These are phyloP conservation scores for Actenoides lindsayi DNA, from an alignment of 2,113 vertebrate genomes.

Conservation along the genomic window DNA sequence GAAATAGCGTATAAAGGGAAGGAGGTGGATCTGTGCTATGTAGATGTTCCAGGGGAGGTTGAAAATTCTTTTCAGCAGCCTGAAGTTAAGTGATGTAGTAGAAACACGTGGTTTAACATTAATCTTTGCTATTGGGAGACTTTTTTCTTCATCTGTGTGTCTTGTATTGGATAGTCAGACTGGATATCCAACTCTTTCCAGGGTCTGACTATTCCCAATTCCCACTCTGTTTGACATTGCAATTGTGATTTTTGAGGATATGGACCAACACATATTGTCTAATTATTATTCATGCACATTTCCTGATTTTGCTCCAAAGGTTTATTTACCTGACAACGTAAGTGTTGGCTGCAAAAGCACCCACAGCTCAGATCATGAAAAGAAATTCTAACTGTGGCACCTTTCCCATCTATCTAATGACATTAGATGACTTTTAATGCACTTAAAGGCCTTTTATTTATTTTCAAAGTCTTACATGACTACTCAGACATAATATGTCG, in stretches of 20 bases:
- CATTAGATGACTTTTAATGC: not conserved
- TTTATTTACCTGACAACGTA: not conserved
- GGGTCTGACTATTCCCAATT: not conserved
- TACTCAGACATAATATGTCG: not conserved
- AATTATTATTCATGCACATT: not conserved
- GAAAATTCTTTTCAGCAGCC: not conserved
- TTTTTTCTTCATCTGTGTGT: not conserved
- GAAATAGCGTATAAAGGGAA: not conserved
- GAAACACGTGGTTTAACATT: not conserved
- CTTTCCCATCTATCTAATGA: not conserved
- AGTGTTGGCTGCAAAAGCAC: not conserved
- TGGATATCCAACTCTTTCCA: not conserved
- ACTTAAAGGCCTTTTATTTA: not conserved
- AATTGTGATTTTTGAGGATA: not conserved
- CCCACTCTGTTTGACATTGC: not conserved
- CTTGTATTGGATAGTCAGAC: not conserved
- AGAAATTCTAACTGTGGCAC: not conserved
- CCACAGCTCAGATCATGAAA: not conserved
- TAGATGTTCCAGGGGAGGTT: not conserved
- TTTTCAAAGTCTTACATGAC: not conserved
- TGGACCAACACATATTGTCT: accelerated
- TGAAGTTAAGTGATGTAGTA: not conserved
- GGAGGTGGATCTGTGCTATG: not conserved
- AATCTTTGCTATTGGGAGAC: not conserved
- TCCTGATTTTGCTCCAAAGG: not conserved